Conservation (phyloP, 1,140 invertebrate genomes). For the Stegodyphus dumicola region DNA sequence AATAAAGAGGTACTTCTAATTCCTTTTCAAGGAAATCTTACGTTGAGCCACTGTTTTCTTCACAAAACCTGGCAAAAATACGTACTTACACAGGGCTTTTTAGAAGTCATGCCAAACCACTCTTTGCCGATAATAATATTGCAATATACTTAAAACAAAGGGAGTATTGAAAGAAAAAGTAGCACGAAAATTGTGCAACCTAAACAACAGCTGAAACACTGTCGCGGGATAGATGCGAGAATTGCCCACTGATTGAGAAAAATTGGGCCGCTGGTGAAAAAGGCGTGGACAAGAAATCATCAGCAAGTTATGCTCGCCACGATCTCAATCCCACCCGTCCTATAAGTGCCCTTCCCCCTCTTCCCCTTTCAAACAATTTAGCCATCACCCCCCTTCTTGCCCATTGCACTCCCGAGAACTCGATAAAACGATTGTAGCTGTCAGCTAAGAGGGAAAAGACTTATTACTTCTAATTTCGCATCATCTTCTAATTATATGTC, state of each 20-base stretch:
- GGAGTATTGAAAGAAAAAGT: no score
- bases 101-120: no score
- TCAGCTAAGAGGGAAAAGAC: constrained; percentile 42
- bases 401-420: neutral
- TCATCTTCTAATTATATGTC: constrained; percentile 50
- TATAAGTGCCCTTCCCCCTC: neutral
- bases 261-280: constrained; percentile 27
- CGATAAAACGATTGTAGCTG: constrained; percentile 49
- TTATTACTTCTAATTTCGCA: constrained; percentile 58
- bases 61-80: no score
- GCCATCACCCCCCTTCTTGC: neutral
- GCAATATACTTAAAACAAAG: no score
- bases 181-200: neutral
- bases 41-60: no score
- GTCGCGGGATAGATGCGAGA: neutral
- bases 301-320: constrained; percentile 42
- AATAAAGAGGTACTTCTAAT: no score
- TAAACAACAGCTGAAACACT: neutral
- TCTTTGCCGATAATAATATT: no score
- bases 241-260: constrained; percentile 48
- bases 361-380: constrained; percentile 16
- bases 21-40: no score
- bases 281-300: constrained; percentile 39
- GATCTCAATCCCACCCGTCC: constrained; percentile 31
- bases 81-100: no score